These are phyloP conservation scores for Polypedilum vanderplanki DNA, from an alignment of 1,140 invertebrate species.

Conservation along the genomic window DNA sequence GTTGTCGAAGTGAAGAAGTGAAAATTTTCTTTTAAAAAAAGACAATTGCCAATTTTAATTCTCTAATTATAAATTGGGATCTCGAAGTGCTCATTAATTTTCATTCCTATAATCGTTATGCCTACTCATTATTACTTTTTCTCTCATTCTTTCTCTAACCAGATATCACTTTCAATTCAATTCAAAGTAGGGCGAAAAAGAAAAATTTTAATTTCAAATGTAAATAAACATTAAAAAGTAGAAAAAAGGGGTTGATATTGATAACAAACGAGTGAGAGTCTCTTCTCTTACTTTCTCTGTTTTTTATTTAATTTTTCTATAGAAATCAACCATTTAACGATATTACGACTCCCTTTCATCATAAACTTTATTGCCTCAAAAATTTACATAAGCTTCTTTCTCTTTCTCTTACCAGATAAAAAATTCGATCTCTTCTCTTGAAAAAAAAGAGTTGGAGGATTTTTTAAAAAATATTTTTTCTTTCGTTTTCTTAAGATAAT, in stretches of 20 bases:
- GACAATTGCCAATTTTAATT: too few relatives aligned
- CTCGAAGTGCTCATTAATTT: neutral
- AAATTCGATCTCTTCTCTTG: neutral
- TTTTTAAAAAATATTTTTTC: neutral
- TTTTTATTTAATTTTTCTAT: too few relatives aligned
- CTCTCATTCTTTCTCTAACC: neutral
- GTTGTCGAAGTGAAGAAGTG: too few relatives aligned
- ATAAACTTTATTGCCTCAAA: slow-evolving; percentile 21
- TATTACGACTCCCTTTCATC: neutral
- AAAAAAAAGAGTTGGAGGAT: neutral
- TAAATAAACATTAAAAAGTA: slow-evolving; percentile 23
- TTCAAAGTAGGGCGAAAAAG: neutral
- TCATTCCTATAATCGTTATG: slow-evolving; percentile 18
- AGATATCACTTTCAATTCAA: slow-evolving; percentile 13
- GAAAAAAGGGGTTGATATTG: slow-evolving; percentile 26
- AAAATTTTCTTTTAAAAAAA: too few relatives aligned
- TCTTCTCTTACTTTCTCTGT: neutral
- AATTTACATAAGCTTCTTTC: slow-evolving; percentile 23
- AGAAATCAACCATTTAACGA: too few relatives aligned
- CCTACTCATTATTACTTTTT: neutral
- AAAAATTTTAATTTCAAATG: slow-evolving; percentile 20
- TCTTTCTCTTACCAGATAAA: neutral
- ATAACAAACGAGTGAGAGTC: neutral
- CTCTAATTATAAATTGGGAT: too few relatives aligned
- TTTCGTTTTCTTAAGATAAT: slow-evolving; percentile 19